These are phyloP conservation scores for Helicoverpa zea DNA, from an alignment of 1,140 invertebrate genomes.

Conservation along the genomic window DNA sequence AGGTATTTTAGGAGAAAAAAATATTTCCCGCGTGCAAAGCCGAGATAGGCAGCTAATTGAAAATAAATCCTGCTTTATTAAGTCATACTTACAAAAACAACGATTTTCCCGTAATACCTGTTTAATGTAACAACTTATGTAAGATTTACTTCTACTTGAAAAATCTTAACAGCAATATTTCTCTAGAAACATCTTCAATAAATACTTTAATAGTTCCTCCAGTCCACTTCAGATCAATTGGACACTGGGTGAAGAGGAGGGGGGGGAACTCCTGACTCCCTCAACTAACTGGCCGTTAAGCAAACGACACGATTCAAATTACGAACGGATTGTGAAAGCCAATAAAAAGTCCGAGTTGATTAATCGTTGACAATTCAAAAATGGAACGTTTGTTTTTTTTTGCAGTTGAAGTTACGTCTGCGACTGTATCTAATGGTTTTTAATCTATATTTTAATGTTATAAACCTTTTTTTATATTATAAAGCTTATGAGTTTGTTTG, in stretches of 20 bases:
- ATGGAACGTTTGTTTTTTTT: neutral
- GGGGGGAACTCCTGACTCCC: neutral
- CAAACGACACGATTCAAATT: slow-evolving; percentile 7
- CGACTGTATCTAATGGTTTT: slow-evolving; percentile 19
- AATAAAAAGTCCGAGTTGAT: slow-evolving; percentile 28
- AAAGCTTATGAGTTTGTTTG: too few species aligned
- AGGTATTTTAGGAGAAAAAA: too few species aligned
- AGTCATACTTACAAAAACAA: too few species aligned
- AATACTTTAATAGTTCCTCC: neutral
- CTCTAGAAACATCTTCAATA: neutral
- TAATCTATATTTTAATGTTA: neutral
- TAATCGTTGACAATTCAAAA: slow-evolving; percentile 30
- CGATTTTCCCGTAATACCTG: too few species aligned
- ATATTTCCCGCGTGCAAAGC: too few species aligned
- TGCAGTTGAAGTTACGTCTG: slow-evolving; percentile 1
- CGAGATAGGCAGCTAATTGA: too few species aligned
- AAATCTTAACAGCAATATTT: neutral
- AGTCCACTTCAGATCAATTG: neutral
- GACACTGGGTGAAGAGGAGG: neutral
- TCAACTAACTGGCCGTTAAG: slow-evolving; percentile 3
- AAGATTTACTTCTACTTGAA: too few species aligned
- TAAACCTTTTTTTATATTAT: too few species aligned
- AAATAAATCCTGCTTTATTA: too few species aligned
- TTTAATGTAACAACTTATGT: too few species aligned
- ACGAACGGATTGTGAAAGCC: slow-evolving; percentile 2